Evolutionary conservation across 2,888 invertebrate genomes (phyloP), one percentile per base, ranked within the genome.

Genomic region (Euplagia quadripunctaria): DNA sequence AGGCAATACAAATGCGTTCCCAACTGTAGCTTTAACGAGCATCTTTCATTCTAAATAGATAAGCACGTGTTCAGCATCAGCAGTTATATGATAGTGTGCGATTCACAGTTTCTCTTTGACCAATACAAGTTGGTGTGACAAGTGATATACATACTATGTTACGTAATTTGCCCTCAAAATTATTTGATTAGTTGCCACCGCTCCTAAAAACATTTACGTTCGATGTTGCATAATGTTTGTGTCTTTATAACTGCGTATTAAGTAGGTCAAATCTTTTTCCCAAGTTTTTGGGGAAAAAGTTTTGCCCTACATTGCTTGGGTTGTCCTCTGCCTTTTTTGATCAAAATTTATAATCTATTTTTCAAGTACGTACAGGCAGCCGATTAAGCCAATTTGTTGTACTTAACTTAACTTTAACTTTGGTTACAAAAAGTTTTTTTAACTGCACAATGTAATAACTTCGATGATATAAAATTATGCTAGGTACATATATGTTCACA

Each of bases 221-320:
- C 41, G 72, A 75, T 71, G 49, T 79, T 68, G 69, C 58, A 52
- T 74, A 70, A 81, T 74, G 67, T 20, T 55, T 49, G 17, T 42
- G 3, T 42, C 6, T 42, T 17, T 64, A 2, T 17, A 51, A 51
- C 51, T 14, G 51, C 5, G 11, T 51, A 46, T 9, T 46, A 46
- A 46, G 51, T 16, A 51, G 51, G 4, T 16, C 14, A 5, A 16
- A 58, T 31, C 20, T 58, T 31, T 20, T 58, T 0, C 31, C 31
- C 1, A 31, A 31, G 2, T 1, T 1, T 2, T 31, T 31, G 31
- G 31, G 31, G 31, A 31, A 4, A 7, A 58, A 58, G 58, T 58
- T 58, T 58, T 3, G 2, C 20, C n/a, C 1, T 51, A n/a, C 11
- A 1, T 58, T 58, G 55, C 20, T 58, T 58, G 17, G 7, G 1